Evolutionary conservation across 2,888 invertebrate genomes (phyloP).

Genomic region (Chrysotoxum bicinctum): DNA sequence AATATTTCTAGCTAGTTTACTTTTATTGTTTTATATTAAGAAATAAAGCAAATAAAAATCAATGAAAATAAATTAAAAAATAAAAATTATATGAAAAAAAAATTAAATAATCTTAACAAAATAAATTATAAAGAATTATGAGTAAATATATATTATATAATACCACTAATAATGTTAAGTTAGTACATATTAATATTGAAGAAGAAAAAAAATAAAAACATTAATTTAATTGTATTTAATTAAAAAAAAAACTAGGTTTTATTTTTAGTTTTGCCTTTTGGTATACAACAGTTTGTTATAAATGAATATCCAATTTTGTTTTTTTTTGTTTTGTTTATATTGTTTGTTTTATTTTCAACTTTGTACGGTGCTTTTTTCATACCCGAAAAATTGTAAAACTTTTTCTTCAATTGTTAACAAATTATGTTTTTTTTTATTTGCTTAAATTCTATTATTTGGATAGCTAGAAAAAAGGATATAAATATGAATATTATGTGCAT

Average conservation of each 20-base stretch:
- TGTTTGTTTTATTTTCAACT: constrained; percentile 15
- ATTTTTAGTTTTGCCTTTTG: constrained; percentile 49
- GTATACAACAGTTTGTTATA: constrained; percentile 54
- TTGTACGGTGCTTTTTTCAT: constrained; percentile 35
- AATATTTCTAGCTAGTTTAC: constrained; percentile 68
- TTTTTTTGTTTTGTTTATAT: neutral
- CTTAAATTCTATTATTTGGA: constrained; percentile 50
- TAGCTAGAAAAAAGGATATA: constrained; percentile 62
- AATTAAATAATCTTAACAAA: constrained; percentile 43
- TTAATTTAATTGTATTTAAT: constrained; percentile 61
- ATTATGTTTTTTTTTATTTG: constrained; percentile 1
- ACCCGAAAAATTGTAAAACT: neutral
- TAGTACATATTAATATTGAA: constrained; percentile 69
- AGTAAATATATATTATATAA: constrained; percentile 52
- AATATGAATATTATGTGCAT: constrained; percentile 53
- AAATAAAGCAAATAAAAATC: constrained; percentile 46
- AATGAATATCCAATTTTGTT: constrained; percentile 16
- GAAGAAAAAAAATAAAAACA: constrained; percentile 40
- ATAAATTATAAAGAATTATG: constrained; percentile 49
- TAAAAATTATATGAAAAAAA: neutral
- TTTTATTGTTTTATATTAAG: constrained; percentile 66
- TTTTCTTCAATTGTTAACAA: constrained; percentile 7
- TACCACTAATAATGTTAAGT: constrained; percentile 65
- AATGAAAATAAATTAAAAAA: constrained; percentile 9
- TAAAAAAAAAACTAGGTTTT: constrained; percentile 23